Base-by-base conservation (phyloP, 2,113 vertebrate species). In the Aegithalos caudatus region DNA sequence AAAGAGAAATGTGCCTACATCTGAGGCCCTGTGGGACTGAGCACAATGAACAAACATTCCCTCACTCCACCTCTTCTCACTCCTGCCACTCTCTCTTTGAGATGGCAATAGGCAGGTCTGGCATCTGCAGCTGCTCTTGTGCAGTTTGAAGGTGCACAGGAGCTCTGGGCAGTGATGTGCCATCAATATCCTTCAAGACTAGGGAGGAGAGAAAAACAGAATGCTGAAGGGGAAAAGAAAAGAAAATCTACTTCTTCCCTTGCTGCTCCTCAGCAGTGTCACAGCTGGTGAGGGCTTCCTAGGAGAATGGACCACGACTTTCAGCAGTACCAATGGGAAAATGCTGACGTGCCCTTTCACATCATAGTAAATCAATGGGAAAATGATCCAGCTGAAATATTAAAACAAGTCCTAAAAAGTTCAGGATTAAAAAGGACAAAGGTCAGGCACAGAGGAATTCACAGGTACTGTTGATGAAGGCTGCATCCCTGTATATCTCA, bases 241-340 rank as follows among this genome's bases (percentile, higher is more conserved):
- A 28, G 10, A 38, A 82, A 62, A 17, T 29, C 72, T 79, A 0
- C 21, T 60, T 78, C 82, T n/a, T 28, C 27, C 19, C 14, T 69
- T 61, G 24, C 10, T 72, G 7, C 5, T 28, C 28, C 54, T 62
- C 73, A 88, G 35, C n/a, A 60, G 45, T 27, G 27, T 58, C 37
- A 66, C 40, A 76, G 31, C 44, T 90, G 31, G 48, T 37, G 21
- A 31, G 14, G 45, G 18, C 7, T 54, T 79, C 28, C 51, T 24
- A 28, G 38, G 44, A 77, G 65, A 62, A 60, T 2, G 0, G 0
- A 6, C 17, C 29, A 29, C 0, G 0, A n/a, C 19, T 77, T 87
- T 66, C 33, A 62, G 18, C 18, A 50, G 51, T 28, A 67, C 25
- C 33, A 19, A 10, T 9, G 35, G 15, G 51, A 82, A 94, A 93